A percentile compares a stretch with the other conserved stretches of the same genome.
phyloP scores from a whole-genome alignment of 2,888 invertebrate species.

The Drosophila multiciliata region DNA sequence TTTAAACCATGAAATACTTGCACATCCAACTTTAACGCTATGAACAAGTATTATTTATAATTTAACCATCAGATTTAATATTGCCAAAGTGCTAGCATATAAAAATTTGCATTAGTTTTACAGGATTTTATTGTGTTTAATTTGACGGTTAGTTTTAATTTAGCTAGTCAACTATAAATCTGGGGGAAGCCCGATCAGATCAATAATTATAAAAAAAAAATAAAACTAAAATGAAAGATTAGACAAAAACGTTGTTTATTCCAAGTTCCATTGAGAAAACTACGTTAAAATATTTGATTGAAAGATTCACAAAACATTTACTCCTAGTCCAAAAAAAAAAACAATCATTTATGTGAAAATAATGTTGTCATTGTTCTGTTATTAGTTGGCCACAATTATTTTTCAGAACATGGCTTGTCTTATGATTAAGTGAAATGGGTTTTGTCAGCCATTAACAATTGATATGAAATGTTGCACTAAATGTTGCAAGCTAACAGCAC shows the following conservation, averaged over 20 bases:
- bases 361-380: background rate
- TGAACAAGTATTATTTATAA: background rate
- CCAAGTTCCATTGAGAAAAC: background rate
- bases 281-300: background rate
- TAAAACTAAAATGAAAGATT: too few relatives aligned
- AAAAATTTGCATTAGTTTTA: background rate
- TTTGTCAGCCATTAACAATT: conserved; percentile 22
- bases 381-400: background rate
- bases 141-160: background rate
- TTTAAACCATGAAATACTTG: conserved; percentile 19
- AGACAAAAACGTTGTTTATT: too few relatives aligned
- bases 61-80: too few relatives aligned
- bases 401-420: background rate
- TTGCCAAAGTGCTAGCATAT: too few relatives aligned
- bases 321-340: background rate
- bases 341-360: background rate
- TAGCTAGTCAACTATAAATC: background rate
- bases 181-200: too few relatives aligned
- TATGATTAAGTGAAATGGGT: background rate
- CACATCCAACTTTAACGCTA: conserved; percentile 20
- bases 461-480: conserved; percentile 27
- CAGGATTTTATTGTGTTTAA: background rate
- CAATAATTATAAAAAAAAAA: too few relatives aligned
- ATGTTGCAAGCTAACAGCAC: conserved; percentile 22
- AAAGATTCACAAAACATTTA: background rate